These are phyloP conservation scores for Lepus europaeus DNA, from an alignment of 2,113 vertebrate genomes.

Conservation along the genomic window DNA sequence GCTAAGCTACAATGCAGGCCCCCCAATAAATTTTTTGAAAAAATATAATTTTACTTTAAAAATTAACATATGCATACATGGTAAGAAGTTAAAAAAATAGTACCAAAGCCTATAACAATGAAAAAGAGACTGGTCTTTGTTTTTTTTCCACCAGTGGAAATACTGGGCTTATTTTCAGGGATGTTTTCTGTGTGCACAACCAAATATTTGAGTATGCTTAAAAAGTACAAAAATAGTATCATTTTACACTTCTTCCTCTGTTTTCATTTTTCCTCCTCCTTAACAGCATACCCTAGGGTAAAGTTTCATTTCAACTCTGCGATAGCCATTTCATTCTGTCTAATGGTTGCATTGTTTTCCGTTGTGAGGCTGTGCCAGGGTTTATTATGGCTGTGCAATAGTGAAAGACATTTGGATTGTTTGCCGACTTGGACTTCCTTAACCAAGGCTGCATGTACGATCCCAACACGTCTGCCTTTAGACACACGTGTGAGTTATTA, in stretches of 20 bases:
- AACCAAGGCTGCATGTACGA: neutral
- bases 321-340: neutral
- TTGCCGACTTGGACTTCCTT: neutral
- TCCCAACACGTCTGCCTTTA: neutral
- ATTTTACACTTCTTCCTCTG: neutral
- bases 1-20: no score
- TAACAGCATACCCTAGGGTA: neutral
- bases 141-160: constrained; percentile 11
- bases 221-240: neutral
- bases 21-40: no score
- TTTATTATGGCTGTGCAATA: neutral
- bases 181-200: neutral
- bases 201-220: neutral
- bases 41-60: neutral
- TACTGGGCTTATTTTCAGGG: neutral
- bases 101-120: neutral
- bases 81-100: neutral
- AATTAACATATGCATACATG: neutral
- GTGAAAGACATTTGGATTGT: constrained; percentile 21
- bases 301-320: neutral
- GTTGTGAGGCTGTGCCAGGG: neutral
- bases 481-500: neutral
- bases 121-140: neutral
- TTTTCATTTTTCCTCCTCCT: neutral
- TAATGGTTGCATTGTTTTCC: neutral